These are phyloP conservation scores for Pseudococcus longispinus DNA, from an alignment of 2,888 invertebrate genomes.

Conservation along the genomic window DNA sequence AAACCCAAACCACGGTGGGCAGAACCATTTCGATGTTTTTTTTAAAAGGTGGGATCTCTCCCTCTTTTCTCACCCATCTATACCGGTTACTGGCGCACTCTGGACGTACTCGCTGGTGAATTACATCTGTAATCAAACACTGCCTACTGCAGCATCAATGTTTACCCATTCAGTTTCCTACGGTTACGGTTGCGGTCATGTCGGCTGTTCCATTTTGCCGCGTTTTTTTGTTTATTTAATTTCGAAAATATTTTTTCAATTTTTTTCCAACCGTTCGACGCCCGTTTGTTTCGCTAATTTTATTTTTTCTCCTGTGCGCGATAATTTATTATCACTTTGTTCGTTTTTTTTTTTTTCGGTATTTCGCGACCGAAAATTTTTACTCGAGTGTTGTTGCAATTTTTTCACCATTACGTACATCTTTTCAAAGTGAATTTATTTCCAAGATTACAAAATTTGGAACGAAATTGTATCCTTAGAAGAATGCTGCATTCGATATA, in stretches of 20 bases:
- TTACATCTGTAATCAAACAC: slow-evolving; percentile 5
- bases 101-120: background rate
- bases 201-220: background rate
- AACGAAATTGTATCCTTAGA: background rate
- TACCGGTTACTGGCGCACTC: background rate
- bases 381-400: background rate
- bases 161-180: slow-evolving; percentile 35
- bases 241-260: background rate
- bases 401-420: background rate
- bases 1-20: slow-evolving; percentile 29
- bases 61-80: background rate
- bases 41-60: background rate
- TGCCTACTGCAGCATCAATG: slow-evolving; percentile 46
- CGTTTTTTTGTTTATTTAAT: slow-evolving; percentile 12
- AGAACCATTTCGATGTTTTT: slow-evolving; percentile 41
- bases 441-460: background rate
- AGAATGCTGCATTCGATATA: background rate
- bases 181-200: slow-evolving; percentile 23
- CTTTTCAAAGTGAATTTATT: background rate
- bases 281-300: background rate
- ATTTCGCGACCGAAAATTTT: background rate
- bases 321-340: background rate
- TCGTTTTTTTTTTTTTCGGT: background rate
- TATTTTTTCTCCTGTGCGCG: background rate
- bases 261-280: background rate